Evolutionary conservation across 2,797 vertebrate genomes (phyloP).

Genomic region (Thunnus albacares): DNA sequence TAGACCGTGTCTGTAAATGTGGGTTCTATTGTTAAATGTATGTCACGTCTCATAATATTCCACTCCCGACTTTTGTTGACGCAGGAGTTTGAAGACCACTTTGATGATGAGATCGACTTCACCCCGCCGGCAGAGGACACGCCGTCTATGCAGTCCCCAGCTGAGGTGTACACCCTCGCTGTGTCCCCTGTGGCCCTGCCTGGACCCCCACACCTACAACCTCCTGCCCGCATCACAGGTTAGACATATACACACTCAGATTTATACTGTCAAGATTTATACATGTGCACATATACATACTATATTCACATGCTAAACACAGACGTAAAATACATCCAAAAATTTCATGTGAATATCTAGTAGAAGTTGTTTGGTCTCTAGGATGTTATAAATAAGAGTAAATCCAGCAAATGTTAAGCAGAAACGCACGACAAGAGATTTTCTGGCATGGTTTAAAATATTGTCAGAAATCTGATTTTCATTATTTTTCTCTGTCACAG

Average conservation of each 20-base stretch:
- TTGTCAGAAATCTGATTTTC: no score
- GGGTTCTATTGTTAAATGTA: not conserved
- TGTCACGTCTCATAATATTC: not conserved
- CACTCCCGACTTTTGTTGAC: not conserved
- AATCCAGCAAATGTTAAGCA: no score
- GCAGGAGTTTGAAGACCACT: slow-evolving; percentile 98
- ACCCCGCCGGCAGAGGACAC: slow-evolving; percentile 98
- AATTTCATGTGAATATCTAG: no score
- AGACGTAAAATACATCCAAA: no score
- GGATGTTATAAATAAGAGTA: no score
- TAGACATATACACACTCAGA: not conserved
- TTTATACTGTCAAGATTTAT: not conserved
- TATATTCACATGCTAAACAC: not conserved
- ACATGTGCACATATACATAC: no score
- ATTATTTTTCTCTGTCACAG: no score
- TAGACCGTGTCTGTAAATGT: not conserved
- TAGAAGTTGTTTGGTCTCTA: no score
- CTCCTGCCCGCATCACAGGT: slow-evolving; percentile 84
- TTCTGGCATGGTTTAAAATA: not conserved
- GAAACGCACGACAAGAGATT: no score
- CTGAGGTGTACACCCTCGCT: slow-evolving; percentile 97
- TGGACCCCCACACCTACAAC: slow-evolving; percentile 92
- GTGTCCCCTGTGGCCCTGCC: slow-evolving; percentile 92
- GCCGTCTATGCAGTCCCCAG: slow-evolving; percentile 94
- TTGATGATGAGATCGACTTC: slow-evolving; percentile 98